Conservation (phyloP, 2,888 invertebrate genomes). For the Lymantria dispar region DNA sequence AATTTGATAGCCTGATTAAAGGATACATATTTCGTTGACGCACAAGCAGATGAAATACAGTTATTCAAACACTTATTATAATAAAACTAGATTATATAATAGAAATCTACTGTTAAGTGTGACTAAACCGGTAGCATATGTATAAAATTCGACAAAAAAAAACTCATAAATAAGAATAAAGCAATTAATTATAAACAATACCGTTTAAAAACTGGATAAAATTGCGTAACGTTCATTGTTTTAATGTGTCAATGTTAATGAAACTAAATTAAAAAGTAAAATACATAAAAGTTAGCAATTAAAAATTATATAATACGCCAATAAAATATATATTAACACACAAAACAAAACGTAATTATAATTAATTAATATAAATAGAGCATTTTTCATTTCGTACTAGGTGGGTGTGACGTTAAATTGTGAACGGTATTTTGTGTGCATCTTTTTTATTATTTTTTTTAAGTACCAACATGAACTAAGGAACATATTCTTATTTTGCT, state of each 20-base stretch:
- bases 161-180: not conserved
- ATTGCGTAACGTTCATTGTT: not conserved
- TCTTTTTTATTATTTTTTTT: slow-evolving; percentile 2
- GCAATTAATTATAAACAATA: not conserved
- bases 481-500: no score
- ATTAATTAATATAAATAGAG: slow-evolving; percentile 8
- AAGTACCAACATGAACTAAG: not conserved
- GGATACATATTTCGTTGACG: no score
- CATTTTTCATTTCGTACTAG: slow-evolving; percentile 4
- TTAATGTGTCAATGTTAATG: not conserved
- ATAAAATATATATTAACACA: not conserved
- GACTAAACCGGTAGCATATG: not conserved
- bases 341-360: not conserved
- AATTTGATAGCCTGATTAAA: no score
- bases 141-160: not conserved
- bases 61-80: no score
- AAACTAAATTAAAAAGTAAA: not conserved
- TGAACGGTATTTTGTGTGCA: slow-evolving; percentile 8
- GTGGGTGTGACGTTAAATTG: slow-evolving; percentile 8
- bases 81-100: no score
- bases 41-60: no score
- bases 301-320: slow-evolving; percentile 1
- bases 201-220: not conserved
- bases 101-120: no score
- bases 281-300: slow-evolving; percentile 1